Evolutionary conservation across 2,113 vertebrate species (phyloP).

Genomic region (Sarotherodon lohbergeri): DNA sequence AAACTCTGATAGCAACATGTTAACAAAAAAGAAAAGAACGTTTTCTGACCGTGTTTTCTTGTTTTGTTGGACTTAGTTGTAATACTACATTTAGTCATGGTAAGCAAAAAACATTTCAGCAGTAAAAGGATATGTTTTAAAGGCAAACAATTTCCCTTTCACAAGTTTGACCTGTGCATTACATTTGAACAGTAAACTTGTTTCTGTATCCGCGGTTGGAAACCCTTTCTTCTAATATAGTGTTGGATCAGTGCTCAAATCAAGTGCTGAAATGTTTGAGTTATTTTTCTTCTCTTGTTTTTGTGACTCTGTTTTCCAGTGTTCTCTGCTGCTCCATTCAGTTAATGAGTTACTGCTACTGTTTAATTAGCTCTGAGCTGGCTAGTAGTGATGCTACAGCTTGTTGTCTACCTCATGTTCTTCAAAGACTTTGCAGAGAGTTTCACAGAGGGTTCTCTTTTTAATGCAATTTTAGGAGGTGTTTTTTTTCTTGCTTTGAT

Average conservation of each 20-base stretch:
- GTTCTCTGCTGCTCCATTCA: background rate
- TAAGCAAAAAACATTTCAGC: background rate
- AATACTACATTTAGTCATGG: background rate
- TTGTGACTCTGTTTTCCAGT: background rate
- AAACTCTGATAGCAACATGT: background rate
- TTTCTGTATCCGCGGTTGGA: background rate
- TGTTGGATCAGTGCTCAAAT: background rate
- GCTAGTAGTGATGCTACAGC: background rate
- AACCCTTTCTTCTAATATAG: background rate
- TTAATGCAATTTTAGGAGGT: background rate
- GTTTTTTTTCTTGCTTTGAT: constrained; percentile 22
- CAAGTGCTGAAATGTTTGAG: background rate
- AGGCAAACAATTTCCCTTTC: background rate
- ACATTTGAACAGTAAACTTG: background rate
- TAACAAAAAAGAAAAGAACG: background rate
- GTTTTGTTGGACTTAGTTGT: background rate
- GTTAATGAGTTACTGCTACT: background rate
- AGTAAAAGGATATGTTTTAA: background rate
- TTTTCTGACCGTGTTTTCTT: background rate
- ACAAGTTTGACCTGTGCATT: background rate
- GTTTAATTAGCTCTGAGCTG: constrained; percentile 24
- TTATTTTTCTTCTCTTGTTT: background rate
- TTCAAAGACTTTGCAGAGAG: constrained; percentile 40
- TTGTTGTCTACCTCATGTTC: constrained; percentile 27
- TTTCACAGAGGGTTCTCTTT: background rate